Conservation (phyloP, 2,888 invertebrate genomes). For the Microchrysa polita region DNA sequence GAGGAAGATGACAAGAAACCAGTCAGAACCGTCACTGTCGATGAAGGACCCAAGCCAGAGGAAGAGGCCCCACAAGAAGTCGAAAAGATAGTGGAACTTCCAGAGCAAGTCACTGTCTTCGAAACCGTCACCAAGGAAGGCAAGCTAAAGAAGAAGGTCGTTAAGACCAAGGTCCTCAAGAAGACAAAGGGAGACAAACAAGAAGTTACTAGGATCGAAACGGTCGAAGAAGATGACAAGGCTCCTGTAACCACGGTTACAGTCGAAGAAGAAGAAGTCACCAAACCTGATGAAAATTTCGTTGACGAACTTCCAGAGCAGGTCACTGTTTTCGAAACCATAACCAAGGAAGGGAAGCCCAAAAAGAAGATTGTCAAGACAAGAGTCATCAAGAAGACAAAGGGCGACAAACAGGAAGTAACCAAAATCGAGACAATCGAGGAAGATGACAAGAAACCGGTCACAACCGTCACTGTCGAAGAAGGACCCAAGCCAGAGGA, state of each 20-base stretch:
- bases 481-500: conserved; percentile 38
- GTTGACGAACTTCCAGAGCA: conserved; percentile 49
- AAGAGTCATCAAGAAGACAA: conserved; percentile 57
- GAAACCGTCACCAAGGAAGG: conserved; percentile 56
- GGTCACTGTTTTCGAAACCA: conserved; percentile 56
- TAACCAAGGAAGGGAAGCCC: conserved; percentile 52
- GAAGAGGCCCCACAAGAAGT: conserved; percentile 47
- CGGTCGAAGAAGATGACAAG: conserved; percentile 56
- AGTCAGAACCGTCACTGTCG: conserved; percentile 58
- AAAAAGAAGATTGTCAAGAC: conserved; percentile 57
- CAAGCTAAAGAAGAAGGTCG: conserved; percentile 56
- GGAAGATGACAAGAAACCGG: conserved; percentile 59
- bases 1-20: conserved; percentile 62
- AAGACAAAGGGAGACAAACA: conserved; percentile 55
- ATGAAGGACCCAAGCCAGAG: conserved; percentile 54
- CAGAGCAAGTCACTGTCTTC: conserved; percentile 53
- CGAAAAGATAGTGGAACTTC: conserved; percentile 48
- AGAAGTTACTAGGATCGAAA: conserved; percentile 56
- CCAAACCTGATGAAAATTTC: conserved; percentile 50
- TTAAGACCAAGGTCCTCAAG: conserved; percentile 58
- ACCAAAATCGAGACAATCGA: conserved; percentile 61
- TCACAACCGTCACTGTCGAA: conserved; percentile 54
- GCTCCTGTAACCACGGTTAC: conserved; percentile 57
- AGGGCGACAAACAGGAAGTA: conserved; percentile 59
- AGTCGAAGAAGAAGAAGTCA: conserved; percentile 55